Evolutionary conservation across 2,888 invertebrate species (phyloP).

Genomic region (Zhuqinia jingwanae): DNA sequence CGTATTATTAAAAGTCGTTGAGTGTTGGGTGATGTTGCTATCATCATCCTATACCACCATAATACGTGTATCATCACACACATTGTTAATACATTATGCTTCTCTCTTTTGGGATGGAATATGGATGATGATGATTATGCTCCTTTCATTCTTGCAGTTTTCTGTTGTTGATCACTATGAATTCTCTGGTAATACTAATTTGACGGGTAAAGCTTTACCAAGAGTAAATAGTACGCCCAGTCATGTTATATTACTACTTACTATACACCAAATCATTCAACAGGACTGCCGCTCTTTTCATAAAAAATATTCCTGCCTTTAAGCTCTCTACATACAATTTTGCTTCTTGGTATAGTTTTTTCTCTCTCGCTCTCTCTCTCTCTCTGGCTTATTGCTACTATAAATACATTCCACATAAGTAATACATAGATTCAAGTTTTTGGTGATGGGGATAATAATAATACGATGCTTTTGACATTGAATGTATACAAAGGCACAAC

Average conservation of each 20-base stretch:
- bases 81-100: constrained; percentile 27
- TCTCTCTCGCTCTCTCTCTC: background rate
- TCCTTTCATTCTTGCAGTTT: background rate
- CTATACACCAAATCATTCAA: constrained; percentile 29
- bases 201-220: background rate
- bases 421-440: constrained; percentile 12
- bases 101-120: background rate
- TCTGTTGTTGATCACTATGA: constrained; percentile 46
- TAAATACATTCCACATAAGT: background rate
- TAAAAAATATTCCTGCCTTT: constrained; percentile 36
- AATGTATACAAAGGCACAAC: background rate
- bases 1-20: constrained; percentile 53
- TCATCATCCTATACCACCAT: constrained; percentile 60
- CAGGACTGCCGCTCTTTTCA: background rate
- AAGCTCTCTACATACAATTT: background rate
- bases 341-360: no score
- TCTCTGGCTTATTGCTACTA: background rate
- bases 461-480: constrained; percentile 29
- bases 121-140: constrained; percentile 34
- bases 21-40: constrained; percentile 47
- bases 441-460: constrained; percentile 24
- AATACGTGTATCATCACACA: constrained; percentile 55
- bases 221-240: background rate
- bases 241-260: background rate
- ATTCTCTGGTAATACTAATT: constrained; percentile 34